Evolutionary conservation across 2,797 vertebrate genomes (phyloP), one percentile per base, ranked within the genome.

Genomic region (Betta splendens): DNA sequence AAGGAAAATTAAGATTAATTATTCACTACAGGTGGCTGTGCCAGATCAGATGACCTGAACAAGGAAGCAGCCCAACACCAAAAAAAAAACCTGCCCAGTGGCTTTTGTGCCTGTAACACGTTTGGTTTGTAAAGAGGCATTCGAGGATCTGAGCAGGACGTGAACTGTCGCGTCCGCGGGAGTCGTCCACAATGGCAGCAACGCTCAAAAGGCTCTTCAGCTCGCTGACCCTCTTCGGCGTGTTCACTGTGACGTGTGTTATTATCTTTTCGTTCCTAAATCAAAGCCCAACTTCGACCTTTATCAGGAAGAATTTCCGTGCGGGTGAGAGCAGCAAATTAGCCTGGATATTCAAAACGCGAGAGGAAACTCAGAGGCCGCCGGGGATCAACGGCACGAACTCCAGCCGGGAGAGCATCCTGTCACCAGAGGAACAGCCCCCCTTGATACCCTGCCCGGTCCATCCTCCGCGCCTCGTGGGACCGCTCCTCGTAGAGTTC

Each of bases 401-500:
- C 7, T 7, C 0, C 20, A 39, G 0, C 4, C 0, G 18, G 10
- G 4, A 11, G 13, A 17, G 0, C 15, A 16, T 2, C 9, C 2
- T 0, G 0, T 10, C 0, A 3, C 2, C 23, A 6, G n/a, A n/a
- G n/a, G n/a, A n/a, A n/a, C n/a, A n/a, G n/a, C n/a, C n/a, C n/a
- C 11, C 5, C 51, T 57, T 81, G 49, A 51, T 2, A 22, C 23
- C 8, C 7, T 89, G 88, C 13, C 84, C 86, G 16, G 72, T 76
- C 0, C 18, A 0, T 2, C 54, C 85, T n/a, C 80, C 80, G 16
- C 0, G n/a, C 0, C 81, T 89, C 17, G 0, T 66, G 7, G 85
- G 88, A 9, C 52, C 80, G 13, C 13, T 87, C 0, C 1, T 0
- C 1, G 65, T 90, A 52, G 75, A 81, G 2, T 87, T 87, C 45